Percentiles rank a stretch among this genome's conserved stretches.
These are phyloP conservation scores for Spondyliosoma cantharus DNA, from an alignment of 2,797 vertebrate genomes.

Conservation along the genomic window DNA sequence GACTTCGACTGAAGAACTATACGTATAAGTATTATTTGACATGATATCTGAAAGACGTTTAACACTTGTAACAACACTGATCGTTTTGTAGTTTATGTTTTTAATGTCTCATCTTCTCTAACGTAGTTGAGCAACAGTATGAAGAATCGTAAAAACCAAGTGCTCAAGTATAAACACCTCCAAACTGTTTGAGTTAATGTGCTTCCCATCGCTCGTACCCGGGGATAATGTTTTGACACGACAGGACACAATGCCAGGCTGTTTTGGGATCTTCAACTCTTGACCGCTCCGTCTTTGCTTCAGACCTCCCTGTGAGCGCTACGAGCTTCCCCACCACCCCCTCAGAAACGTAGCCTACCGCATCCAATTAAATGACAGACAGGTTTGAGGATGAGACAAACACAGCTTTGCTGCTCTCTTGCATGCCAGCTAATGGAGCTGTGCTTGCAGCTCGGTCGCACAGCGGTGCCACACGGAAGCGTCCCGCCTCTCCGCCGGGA, in stretches of 20 bases:
- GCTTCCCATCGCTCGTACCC: neutral
- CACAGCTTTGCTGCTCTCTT: constrained; percentile 9
- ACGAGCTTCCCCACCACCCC: neutral
- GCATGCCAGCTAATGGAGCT: constrained; percentile 44
- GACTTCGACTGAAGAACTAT: too few species aligned
- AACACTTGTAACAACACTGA: too few species aligned
- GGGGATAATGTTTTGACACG: neutral
- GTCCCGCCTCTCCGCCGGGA: constrained; percentile 36
- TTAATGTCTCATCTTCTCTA: neutral
- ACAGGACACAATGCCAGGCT: neutral
- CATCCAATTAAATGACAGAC: constrained; percentile 50
- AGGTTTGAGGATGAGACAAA: constrained; percentile 43
- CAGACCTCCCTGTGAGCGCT: neutral
- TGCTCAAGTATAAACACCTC: neutral
- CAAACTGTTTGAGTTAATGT: neutral
- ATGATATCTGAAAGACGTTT: too few species aligned
- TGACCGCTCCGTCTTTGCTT: constrained; percentile 10
- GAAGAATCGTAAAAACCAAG: neutral
- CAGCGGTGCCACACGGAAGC: neutral
- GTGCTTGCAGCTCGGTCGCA: constrained; percentile 42
- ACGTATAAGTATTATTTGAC: too few species aligned
- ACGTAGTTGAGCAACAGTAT: neutral
- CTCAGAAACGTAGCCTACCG: constrained; percentile 19
- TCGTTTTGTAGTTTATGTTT: too few species aligned
- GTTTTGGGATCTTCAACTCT: constrained; percentile 6